A percentile compares a stretch with the other conserved stretches of the same genome.
These are phyloP conservation scores for Rhorus exstirpatorius DNA, from an alignment of 2,888 invertebrate species.

Conservation along the genomic window DNA sequence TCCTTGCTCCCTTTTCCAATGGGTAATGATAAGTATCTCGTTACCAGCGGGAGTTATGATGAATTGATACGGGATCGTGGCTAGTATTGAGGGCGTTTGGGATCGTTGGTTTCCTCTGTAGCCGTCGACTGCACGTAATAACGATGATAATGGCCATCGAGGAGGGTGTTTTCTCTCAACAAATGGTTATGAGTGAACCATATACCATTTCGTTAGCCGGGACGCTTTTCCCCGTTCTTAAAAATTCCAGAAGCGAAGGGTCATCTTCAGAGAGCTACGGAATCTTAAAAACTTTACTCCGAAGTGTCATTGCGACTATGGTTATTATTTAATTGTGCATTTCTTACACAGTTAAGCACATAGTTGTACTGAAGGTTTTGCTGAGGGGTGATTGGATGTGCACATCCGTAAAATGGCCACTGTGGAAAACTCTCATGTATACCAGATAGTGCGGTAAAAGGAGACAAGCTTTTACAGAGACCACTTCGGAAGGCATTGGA, in stretches of 20 bases:
- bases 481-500: slow-evolving; percentile 57
- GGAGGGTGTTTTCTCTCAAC: slow-evolving; percentile 29
- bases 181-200: slow-evolving; percentile 25
- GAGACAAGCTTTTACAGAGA: slow-evolving; percentile 41
- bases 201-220: slow-evolving; percentile 19
- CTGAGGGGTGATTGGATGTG: slow-evolving; percentile 22
- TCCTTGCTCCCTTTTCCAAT: slow-evolving; percentile 10
- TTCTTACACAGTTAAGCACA: slow-evolving; percentile 11
- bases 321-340: slow-evolving; percentile 12
- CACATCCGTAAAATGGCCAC: slow-evolving; percentile 14
- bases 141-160: slow-evolving; percentile 49
- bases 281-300: not conserved
- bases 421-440: slow-evolving; percentile 42
- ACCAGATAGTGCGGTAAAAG: slow-evolving; percentile 35
- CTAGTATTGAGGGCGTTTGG: slow-evolving; percentile 6
- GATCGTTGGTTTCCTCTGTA: slow-evolving; percentile 26
- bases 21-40: slow-evolving; percentile 82
- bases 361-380: not conserved
- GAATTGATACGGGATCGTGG: slow-evolving; percentile 75
- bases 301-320: not conserved
- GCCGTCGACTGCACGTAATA: slow-evolving; percentile 54
- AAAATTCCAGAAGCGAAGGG: not conserved
- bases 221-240: not conserved
- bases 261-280: not conserved
- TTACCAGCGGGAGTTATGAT: slow-evolving; percentile 79